A percentile compares a stretch with the other conserved stretches of the same genome.
These are phyloP conservation scores for Furnarius figulus DNA, from an alignment of 2,113 vertebrate genomes.

Conservation along the genomic window DNA sequence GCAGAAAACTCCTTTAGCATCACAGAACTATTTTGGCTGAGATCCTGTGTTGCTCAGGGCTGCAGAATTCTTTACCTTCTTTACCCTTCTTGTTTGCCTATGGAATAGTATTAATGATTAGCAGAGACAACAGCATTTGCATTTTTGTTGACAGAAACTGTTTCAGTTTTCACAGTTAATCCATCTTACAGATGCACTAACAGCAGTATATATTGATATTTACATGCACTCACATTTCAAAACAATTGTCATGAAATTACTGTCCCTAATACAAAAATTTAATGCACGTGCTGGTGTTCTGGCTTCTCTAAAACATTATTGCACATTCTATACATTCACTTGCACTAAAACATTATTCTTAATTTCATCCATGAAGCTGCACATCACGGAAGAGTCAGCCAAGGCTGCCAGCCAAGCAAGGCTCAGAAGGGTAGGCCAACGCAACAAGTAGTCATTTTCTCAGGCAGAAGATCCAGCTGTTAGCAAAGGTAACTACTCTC, in stretches of 20 bases:
- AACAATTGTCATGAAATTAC: background rate
- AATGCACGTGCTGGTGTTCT: background rate
- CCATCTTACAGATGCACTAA: slow-evolving; percentile 12
- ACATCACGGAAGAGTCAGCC: background rate
- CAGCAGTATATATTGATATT: background rate
- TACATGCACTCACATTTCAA: background rate
- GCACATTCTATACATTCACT: background rate
- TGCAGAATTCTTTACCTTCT: slow-evolving; percentile 51
- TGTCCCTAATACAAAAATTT: background rate
- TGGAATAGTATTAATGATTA: slow-evolving; percentile 54
- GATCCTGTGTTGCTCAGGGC: slow-evolving; percentile 23
- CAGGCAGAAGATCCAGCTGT: background rate
- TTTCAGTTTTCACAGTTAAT: slow-evolving; percentile 39
- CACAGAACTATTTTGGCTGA: slow-evolving; percentile 13
- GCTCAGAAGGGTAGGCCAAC: background rate
- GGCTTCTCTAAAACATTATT: background rate
- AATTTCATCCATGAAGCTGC: background rate
- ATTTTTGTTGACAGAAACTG: background rate
- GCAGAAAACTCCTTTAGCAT: slow-evolving; percentile 37
- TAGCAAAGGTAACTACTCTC: background rate
- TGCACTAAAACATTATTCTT: background rate
- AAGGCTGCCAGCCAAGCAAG: background rate
- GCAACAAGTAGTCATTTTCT: background rate
- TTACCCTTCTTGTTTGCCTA: background rate
- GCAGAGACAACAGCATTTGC: slow-evolving; percentile 31